Conservation (phyloP, 2,888 invertebrate genomes). For the Choristoneura rosaceana region DNA sequence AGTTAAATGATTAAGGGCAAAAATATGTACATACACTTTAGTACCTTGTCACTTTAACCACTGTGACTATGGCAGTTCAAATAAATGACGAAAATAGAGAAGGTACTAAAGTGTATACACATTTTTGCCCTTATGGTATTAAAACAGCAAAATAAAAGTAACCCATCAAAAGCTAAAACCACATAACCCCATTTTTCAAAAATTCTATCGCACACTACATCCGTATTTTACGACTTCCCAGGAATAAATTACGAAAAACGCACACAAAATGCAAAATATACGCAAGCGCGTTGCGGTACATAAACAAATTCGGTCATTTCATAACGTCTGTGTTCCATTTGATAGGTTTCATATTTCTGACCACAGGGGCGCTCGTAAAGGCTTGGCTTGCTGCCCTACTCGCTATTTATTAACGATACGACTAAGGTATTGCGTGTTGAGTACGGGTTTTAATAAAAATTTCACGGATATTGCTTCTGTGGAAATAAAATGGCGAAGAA, state of each 20-base stretch:
- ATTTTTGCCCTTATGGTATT: too few relatives aligned
- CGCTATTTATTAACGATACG: conserved; percentile 61
- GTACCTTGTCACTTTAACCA: too few relatives aligned
- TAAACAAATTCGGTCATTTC: conserved; percentile 64
- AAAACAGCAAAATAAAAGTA: too few relatives aligned
- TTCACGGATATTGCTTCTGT: conserved; percentile 5
- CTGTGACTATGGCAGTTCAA: too few relatives aligned
- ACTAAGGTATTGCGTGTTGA: conserved; percentile 56
- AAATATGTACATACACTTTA: too few relatives aligned
- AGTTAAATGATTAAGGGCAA: too few relatives aligned
- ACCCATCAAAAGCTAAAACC: background rate
- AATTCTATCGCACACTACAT: conserved; percentile 10
- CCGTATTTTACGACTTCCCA: conserved; percentile 18
- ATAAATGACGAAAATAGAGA: too few relatives aligned
- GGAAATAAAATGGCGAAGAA: background rate
- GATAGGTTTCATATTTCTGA: conserved; percentile 74
- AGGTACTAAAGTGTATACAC: too few relatives aligned
- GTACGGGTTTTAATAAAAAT: conserved; percentile 54
- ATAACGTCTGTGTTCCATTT: conserved; percentile 64
- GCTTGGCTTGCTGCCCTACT: conserved; percentile 68
- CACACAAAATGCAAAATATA: conserved; percentile 34
- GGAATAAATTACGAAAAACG: conserved; percentile 35
- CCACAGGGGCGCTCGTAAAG: conserved; percentile 68
- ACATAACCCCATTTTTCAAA: conserved; percentile 4
- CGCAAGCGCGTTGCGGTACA: conserved; percentile 49